Conservation (phyloP, 2,888 invertebrate genomes). For the Pandemis cinnamomeana region DNA sequence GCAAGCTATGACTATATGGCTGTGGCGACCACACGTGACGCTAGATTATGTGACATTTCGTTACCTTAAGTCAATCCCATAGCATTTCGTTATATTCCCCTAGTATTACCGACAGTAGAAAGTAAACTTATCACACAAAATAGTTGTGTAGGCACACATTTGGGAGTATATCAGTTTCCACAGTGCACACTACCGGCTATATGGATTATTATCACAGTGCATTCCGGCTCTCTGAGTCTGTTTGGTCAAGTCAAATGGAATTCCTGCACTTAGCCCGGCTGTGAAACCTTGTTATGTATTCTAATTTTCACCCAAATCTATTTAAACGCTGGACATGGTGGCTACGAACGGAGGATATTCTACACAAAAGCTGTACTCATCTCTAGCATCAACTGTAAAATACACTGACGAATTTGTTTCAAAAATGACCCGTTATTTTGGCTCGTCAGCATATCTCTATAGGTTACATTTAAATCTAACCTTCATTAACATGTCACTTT, state of each 20-base stretch:
- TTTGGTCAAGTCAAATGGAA: conserved; percentile 11
- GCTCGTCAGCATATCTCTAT: no score
- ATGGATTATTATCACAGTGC: conserved; percentile 8
- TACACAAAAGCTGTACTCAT: not conserved
- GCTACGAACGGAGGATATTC: not conserved
- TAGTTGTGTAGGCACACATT: not conserved
- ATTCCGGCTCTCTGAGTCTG: conserved; percentile 3
- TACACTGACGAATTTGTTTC: no score
- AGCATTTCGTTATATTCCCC: no score
- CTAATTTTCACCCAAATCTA: not conserved
- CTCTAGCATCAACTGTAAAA: no score
- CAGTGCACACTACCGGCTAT: not conserved
- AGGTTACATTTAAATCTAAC: no score
- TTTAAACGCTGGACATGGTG: not conserved
- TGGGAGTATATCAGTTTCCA: conserved; percentile 12
- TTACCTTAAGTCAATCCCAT: no score
- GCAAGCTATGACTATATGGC: no score
- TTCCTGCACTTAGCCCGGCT: not conserved
- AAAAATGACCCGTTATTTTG: no score
- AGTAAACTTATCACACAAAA: not conserved
- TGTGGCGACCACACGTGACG: no score
- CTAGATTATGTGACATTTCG: no score
- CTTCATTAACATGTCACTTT: no score
- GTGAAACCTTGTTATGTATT: conserved; percentile 2
- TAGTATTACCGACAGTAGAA: no score